Evolutionary conservation across 2,888 invertebrate species (phyloP).

Genomic region (Rhagonycha lutea): DNA sequence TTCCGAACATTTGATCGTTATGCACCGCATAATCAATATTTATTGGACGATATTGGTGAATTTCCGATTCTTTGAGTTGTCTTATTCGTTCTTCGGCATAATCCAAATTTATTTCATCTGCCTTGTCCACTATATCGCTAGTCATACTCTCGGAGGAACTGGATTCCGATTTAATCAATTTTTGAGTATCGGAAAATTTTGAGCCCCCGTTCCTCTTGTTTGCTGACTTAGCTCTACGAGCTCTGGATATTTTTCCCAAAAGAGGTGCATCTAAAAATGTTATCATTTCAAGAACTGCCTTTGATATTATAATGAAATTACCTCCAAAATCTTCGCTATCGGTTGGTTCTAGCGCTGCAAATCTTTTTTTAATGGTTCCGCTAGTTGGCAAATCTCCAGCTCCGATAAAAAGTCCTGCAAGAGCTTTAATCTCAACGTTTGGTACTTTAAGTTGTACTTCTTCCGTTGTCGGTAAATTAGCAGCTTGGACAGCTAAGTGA

Average conservation of each 20-base stretch:
- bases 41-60: constrained; percentile 43
- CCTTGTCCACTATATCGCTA: constrained; percentile 18
- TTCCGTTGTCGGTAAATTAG: constrained; percentile 61
- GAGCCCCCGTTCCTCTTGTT: constrained; percentile 50
- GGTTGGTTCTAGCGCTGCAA: constrained; percentile 60
- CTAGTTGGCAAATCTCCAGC: constrained; percentile 50
- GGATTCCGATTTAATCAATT: constrained; percentile 47
- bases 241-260: constrained; percentile 68
- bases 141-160: constrained; percentile 48
- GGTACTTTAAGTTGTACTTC: constrained; percentile 41
- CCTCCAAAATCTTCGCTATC: constrained; percentile 69
- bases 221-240: constrained; percentile 70
- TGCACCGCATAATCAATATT: constrained; percentile 48
- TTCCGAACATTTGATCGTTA: constrained; percentile 44
- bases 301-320: constrained; percentile 35
- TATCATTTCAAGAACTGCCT: neutral
- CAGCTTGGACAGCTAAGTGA: constrained; percentile 65
- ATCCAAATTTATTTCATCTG: constrained; percentile 36
- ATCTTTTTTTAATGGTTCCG: constrained; percentile 50
- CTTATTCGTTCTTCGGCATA: constrained; percentile 48
- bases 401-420: constrained; percentile 53
- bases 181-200: constrained; percentile 46
- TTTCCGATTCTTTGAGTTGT: constrained; percentile 42
- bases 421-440: constrained; percentile 45
- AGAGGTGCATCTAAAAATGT: constrained; percentile 61